These are phyloP conservation scores for Canis aureus DNA, from an alignment of 2,113 vertebrate species.

Conservation along the genomic window DNA sequence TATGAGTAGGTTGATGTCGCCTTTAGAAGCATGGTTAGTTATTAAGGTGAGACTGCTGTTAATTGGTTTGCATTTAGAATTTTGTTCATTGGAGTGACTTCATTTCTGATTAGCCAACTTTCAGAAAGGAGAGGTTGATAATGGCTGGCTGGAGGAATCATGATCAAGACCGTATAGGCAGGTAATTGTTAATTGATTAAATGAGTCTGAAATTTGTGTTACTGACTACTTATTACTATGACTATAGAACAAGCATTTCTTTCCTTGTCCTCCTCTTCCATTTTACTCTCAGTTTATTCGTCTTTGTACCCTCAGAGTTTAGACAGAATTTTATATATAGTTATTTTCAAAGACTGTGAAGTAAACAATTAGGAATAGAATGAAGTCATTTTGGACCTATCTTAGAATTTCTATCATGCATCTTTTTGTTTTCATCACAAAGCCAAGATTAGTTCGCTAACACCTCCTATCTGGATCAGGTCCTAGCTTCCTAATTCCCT, in stretches of 20 bases:
- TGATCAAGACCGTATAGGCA: not conserved
- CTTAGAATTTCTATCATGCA: not conserved
- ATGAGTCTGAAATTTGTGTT: not conserved
- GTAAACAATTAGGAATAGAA: not conserved
- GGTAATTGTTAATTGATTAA: not conserved
- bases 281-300: constrained; percentile 16
- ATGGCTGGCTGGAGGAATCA: not conserved
- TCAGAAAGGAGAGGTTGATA: not conserved
- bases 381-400: not conserved
- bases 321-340: not conserved
- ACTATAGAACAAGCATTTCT: not conserved
- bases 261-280: not conserved
- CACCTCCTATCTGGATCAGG: not conserved
- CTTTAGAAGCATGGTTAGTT: not conserved
- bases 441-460: not conserved
- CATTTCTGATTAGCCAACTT: not conserved
- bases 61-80: constrained; percentile 33
- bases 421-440: not conserved
- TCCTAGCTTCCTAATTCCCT: not conserved
- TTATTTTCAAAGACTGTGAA: not conserved
- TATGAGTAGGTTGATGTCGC: not conserved
- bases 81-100: not conserved
- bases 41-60: not conserved
- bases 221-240: not conserved
- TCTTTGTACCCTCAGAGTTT: not conserved